A percentile compares a stretch with the other conserved stretches of the same genome.
phyloP scores from a whole-genome alignment of 1,140 invertebrate species.

The Aphelinus certus region DNA sequence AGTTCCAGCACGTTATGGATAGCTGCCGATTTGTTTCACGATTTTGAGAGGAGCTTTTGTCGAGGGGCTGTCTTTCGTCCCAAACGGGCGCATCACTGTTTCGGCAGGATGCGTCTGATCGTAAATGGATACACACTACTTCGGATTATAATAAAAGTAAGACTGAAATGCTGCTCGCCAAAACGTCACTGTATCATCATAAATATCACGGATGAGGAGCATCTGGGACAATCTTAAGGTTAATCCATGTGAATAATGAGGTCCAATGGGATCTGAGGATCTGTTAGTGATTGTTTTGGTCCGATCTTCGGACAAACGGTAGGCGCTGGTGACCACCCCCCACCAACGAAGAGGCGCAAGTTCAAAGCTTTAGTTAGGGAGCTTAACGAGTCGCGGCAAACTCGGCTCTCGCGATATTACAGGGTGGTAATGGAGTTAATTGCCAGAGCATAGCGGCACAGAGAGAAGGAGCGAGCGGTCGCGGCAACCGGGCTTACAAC shows the following conservation, averaged over 20 bases:
- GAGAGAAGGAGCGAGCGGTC: constrained; percentile 29
- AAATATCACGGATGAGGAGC: too few relatives aligned
- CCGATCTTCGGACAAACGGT: constrained; percentile 17
- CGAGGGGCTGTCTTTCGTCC: too few relatives aligned
- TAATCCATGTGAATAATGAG: constrained; percentile 1
- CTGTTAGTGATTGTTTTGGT: constrained; percentile 13
- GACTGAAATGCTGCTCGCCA: too few relatives aligned
- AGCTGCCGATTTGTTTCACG: too few relatives aligned
- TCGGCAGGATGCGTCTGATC: too few relatives aligned
- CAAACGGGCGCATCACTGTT: too few relatives aligned
- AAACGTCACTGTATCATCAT: too few relatives aligned
- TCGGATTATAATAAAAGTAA: too few relatives aligned
- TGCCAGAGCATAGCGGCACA: constrained; percentile 45
- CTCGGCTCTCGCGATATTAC: constrained; percentile 56
- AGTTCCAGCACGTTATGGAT: too few relatives aligned
- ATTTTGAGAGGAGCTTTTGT: too few relatives aligned
- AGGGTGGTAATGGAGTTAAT: constrained; percentile 66
- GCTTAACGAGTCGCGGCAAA: constrained; percentile 61
- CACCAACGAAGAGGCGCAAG: constrained; percentile 42
- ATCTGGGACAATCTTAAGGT: too few relatives aligned
- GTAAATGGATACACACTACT: too few relatives aligned
- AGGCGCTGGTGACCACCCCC: background rate
- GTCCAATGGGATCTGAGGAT: constrained; percentile 13
- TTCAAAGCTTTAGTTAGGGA: constrained; percentile 51
- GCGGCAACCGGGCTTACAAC: constrained; percentile 59